Evolutionary conservation across 2,888 invertebrate species (phyloP), one percentile per base, ranked within the genome.

Genomic region (Phyllotreta cruciferae): DNA sequence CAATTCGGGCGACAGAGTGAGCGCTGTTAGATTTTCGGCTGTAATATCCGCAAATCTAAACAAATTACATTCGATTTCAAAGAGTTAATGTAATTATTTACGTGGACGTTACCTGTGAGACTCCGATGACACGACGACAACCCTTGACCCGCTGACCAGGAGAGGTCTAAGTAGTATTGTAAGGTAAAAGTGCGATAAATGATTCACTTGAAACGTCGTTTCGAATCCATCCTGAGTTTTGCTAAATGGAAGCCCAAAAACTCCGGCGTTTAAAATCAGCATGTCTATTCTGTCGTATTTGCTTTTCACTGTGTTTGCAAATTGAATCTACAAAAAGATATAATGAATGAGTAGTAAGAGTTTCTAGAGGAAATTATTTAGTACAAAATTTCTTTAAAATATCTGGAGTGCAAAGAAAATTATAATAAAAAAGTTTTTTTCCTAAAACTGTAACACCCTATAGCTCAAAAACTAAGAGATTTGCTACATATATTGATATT

Each of bases 41-140:
- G 82, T 83, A 57, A 89, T 74, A 75, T 83, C 83, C 34, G 86
- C 81, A 75, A 84, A 87, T 75, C 87, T 83, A 69, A 62, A 77
- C 75, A 47, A 49, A 34, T 11, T 10, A 37, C 9, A 44, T 2
- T 1, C 14, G 45, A 57, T 47, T 41, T 36, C n/a, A 35, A 9
- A 13, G 6, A 6, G 47, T n/a, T 11, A 37, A 37, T 50, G 8
- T 14, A 56, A 10, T 44, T 44, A 6, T 45, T 56, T 14, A 13
- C 1, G 5, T 9, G 34, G 38, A 13, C 35, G 10, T 73, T 80
- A 93, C 91, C 91, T 88, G 78, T 96, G 96, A 1, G 94, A 93
- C 81, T 95, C 92, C 6, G 96, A 96, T 1, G 96, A 91, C 0
- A 98, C 86, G 73, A 96, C 87, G 1, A 96, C 87, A 38, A 98